phyloP scores from a whole-genome alignment of 2,888 invertebrate genomes.

The Allacma fusca region DNA sequence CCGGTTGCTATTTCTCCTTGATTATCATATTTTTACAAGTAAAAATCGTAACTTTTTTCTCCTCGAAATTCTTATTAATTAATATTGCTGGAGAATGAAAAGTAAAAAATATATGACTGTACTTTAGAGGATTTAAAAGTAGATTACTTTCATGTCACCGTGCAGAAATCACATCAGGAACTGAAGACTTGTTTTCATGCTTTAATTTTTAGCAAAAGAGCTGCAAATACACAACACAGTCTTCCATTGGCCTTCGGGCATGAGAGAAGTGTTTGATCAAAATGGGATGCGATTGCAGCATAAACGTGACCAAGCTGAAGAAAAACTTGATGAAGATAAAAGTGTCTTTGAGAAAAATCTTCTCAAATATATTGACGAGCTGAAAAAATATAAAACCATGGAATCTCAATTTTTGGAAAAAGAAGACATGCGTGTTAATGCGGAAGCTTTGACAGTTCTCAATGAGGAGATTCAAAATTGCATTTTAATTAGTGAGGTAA shows the following conservation, averaged over 20 bases:
- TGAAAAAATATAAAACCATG: conserved; percentile 79
- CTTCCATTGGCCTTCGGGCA: conserved; percentile 90
- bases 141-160: too few relatives aligned
- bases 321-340: conserved; percentile 67
- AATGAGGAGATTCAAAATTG: conserved; percentile 72
- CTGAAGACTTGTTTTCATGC: not conserved
- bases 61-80: too few relatives aligned
- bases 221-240: conserved; percentile 84
- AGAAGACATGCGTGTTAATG: conserved; percentile 83
- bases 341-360: conserved; percentile 65
- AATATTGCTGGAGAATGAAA: too few relatives aligned
- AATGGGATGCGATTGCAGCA: conserved; percentile 76
- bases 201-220: conserved; percentile 66
- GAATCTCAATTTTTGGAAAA: conserved; percentile 83
- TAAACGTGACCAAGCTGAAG: conserved; percentile 81
- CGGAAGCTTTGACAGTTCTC: conserved; percentile 76
- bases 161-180: too few relatives aligned
- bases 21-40: conserved; percentile 80
- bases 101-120: too few relatives aligned
- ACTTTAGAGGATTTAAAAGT: too few relatives aligned
- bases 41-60: conserved; percentile 53
- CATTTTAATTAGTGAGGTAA: conserved; percentile 65
- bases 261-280: conserved; percentile 87
- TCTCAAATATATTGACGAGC: conserved; percentile 74
- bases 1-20: conserved; percentile 83